phyloP scores from a whole-genome alignment of 2,888 invertebrate genomes.

The Cylindroiulus punctatus region DNA sequence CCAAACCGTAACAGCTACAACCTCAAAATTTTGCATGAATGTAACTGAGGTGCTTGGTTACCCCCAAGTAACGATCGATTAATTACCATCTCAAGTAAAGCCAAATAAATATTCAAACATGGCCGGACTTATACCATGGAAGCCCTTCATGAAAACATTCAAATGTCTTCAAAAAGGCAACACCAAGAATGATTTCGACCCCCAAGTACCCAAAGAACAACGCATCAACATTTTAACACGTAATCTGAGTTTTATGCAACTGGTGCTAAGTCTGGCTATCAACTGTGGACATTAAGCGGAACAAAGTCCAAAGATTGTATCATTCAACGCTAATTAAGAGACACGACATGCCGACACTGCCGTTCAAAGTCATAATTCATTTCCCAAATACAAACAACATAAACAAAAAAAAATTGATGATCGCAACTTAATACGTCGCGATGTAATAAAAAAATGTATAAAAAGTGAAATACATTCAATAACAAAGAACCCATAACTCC shows the following conservation, averaged over 20 bases:
- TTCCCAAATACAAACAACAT: not conserved
- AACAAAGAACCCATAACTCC: not conserved
- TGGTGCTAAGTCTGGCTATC: not conserved
- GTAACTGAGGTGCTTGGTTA: too few species aligned
- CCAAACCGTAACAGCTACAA: too few species aligned
- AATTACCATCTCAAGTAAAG: too few species aligned
- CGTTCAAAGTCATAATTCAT: constrained; percentile 11
- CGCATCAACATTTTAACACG: not conserved
- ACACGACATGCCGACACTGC: not conserved
- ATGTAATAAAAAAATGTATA: not conserved
- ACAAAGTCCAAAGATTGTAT: not conserved
- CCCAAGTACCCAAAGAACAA: too few species aligned
- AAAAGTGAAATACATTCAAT: not conserved
- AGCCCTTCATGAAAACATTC: too few species aligned
- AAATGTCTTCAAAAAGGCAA: too few species aligned
- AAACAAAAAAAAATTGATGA: not conserved
- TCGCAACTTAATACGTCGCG: not conserved
- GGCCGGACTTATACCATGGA: too few species aligned
- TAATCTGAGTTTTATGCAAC: not conserved
- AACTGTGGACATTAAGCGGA: not conserved
- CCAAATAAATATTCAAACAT: too few species aligned
- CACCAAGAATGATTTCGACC: too few species aligned
- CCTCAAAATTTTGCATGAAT: too few species aligned
- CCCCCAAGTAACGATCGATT: too few species aligned
- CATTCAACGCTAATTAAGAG: not conserved